phyloP scores from a whole-genome alignment of 2,888 invertebrate species.

The Melanotus villosus region DNA sequence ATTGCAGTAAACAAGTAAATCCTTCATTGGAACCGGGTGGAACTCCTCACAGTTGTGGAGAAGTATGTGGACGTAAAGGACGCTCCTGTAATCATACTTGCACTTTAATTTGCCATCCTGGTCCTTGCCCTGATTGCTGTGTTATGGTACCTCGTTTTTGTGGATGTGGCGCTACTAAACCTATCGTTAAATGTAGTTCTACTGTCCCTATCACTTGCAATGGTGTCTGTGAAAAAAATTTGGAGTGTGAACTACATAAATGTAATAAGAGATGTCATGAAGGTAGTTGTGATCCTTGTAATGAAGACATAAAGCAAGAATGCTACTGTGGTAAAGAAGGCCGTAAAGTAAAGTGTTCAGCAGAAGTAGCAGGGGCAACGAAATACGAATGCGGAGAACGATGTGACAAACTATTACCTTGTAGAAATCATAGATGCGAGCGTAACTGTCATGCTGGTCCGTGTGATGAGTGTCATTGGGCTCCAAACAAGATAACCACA shows the following conservation, averaged over 20 bases:
- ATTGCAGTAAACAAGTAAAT: slow-evolving; percentile 86
- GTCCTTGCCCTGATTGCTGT: slow-evolving; percentile 93
- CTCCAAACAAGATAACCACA: slow-evolving; percentile 74
- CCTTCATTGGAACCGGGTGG: slow-evolving; percentile 84
- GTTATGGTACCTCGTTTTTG: slow-evolving; percentile 82
- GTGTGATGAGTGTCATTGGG: slow-evolving; percentile 77
- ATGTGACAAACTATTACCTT: slow-evolving; percentile 75
- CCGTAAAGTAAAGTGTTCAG: slow-evolving; percentile 75
- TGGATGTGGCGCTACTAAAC: slow-evolving; percentile 83
- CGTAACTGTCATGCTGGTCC: slow-evolving; percentile 78
- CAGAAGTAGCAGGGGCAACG: slow-evolving; percentile 67
- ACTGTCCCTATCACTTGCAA: slow-evolving; percentile 82
- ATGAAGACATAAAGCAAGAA: slow-evolving; percentile 76
- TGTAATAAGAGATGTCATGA: slow-evolving; percentile 85
- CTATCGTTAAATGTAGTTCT: slow-evolving; percentile 80
- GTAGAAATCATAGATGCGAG: slow-evolving; percentile 81
- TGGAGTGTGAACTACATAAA: slow-evolving; percentile 84
- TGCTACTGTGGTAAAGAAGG: slow-evolving; percentile 81
- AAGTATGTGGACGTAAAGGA: slow-evolving; percentile 79
- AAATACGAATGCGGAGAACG: slow-evolving; percentile 75
- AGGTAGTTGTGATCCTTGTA: slow-evolving; percentile 83
- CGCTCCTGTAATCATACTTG: slow-evolving; percentile 76
- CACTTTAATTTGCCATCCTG: slow-evolving; percentile 91
- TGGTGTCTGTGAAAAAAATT: slow-evolving; percentile 77
- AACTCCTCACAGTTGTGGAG: slow-evolving; percentile 93